Percentiles rank a stretch among this genome's conserved stretches.
These are phyloP conservation scores for Vespertilio murinus DNA, from an alignment of 2,797 vertebrate species.

Conservation along the genomic window DNA sequence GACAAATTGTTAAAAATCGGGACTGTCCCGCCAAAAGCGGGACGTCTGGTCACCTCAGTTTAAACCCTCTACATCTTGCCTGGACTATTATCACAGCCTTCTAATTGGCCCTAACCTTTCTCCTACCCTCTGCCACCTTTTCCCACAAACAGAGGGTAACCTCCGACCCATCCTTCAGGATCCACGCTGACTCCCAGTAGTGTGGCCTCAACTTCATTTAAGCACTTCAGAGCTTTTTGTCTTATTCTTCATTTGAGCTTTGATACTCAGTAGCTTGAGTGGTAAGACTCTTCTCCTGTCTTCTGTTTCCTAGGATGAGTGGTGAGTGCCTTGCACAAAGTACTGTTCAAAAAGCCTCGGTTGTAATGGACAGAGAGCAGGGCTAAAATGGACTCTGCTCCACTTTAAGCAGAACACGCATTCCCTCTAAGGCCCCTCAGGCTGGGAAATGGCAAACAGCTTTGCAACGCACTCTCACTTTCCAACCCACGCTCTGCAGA, in stretches of 20 bases:
- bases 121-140: neutral
- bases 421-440: neutral
- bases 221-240: neutral
- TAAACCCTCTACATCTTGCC: neutral
- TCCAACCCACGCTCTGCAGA: neutral
- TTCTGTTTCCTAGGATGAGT: neutral
- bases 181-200: neutral
- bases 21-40: no score
- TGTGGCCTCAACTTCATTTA: neutral
- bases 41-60: neutral
- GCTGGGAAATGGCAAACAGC: neutral
- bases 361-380: neutral
- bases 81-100: neutral
- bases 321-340: neutral
- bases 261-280: neutral
- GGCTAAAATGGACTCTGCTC: neutral
- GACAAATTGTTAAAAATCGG: no score
- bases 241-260: conserved; percentile 44
- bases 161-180: neutral
- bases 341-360: conserved; percentile 34
- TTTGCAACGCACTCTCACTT: neutral
- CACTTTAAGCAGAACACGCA: neutral
- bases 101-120: neutral
- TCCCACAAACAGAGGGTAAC: neutral
- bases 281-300: neutral